Evolutionary conservation across 64 coral and sea anemone species (phyloP).

Genomic region (Montipora efflorescens): DNA sequence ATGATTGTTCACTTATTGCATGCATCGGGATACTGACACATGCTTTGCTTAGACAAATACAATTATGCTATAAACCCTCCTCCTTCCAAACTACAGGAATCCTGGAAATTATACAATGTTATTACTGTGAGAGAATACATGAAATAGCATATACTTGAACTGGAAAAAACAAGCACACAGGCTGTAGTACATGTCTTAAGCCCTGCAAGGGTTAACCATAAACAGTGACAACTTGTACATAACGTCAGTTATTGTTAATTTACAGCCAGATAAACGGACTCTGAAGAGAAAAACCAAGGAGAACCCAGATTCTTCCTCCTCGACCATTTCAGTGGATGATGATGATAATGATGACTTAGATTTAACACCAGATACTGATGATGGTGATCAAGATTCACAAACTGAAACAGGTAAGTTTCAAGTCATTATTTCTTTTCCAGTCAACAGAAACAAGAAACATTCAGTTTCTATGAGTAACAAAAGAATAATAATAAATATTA

Average conservation of each 20-base stretch:
- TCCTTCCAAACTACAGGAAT: no score
- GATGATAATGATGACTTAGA: background rate
- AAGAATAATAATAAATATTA: background rate
- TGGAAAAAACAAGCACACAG: no score
- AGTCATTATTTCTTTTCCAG: background rate
- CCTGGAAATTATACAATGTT: no score
- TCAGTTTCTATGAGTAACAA: background rate
- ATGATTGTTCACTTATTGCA: background rate
- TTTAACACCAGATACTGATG: background rate
- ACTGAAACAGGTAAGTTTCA: constrained; percentile 2
- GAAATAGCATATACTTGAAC: no score
- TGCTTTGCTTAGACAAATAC: no score
- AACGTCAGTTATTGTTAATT: background rate
- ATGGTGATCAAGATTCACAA: background rate
- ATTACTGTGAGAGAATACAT: no score
- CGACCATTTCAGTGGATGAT: background rate
- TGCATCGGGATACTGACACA: background rate
- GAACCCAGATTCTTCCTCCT: background rate
- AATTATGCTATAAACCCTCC: no score
- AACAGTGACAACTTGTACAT: no score
- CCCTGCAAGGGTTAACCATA: no score
- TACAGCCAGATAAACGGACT: background rate
- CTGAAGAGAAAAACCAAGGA: background rate
- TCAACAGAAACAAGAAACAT: background rate
- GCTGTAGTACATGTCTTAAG: no score